Conservation (phyloP, 2,797 vertebrate genomes). For the Phoebastria nigripes region DNA sequence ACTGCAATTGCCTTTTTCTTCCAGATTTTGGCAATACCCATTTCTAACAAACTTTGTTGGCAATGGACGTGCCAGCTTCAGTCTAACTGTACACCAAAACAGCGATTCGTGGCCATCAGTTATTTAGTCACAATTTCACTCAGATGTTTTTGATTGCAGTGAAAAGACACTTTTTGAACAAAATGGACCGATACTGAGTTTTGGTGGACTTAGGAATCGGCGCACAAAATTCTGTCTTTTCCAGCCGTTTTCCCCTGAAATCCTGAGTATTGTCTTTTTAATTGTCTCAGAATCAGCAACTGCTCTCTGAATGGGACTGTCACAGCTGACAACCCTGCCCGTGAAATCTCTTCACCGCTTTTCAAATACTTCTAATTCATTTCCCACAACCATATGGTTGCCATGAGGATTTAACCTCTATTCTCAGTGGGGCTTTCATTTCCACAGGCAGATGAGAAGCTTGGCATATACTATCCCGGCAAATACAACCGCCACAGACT, state of each 20-base stretch:
- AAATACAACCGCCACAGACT: neutral
- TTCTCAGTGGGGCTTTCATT: neutral
- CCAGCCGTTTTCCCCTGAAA: neutral
- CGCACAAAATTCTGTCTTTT: neutral
- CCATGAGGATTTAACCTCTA: neutral
- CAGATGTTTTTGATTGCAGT: neutral
- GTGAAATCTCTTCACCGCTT: neutral
- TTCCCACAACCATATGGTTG: conserved; percentile 1
- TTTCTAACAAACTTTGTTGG: neutral
- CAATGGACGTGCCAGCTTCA: neutral
- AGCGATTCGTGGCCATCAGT: neutral
- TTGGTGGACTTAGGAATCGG: neutral
- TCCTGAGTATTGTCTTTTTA: neutral
- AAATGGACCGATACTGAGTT: neutral
- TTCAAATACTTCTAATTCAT: neutral
- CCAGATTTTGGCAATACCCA: neutral
- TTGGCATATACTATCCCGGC: neutral
- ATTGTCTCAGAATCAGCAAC: neutral
- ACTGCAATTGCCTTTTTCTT: neutral
- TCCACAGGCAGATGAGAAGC: neutral
- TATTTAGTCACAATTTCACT: neutral
- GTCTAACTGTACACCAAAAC: neutral
- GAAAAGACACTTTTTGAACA: neutral
- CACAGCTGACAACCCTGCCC: neutral
- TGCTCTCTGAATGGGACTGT: neutral